A percentile compares a stretch with the other conserved stretches of the same genome.
phyloP scores from a whole-genome alignment of 2,888 invertebrate genomes.

The Trisateles emortualis region DNA sequence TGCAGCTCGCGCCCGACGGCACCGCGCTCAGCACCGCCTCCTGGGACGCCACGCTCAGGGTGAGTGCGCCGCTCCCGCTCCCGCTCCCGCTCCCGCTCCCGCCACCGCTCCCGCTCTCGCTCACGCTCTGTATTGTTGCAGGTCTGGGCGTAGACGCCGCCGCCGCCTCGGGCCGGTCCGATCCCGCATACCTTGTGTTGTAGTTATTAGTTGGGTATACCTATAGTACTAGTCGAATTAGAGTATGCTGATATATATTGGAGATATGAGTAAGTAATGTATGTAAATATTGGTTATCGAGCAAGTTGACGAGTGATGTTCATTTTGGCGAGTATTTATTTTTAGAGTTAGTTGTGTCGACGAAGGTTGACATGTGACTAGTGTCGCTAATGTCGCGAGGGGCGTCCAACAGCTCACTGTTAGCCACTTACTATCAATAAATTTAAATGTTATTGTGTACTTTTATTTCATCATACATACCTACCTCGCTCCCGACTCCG shows the following conservation, averaged over 20 bases:
- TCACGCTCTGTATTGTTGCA: too few relatives aligned
- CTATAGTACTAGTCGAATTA: constrained; percentile 41
- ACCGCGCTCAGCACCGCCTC: constrained; percentile 98
- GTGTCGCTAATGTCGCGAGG: constrained; percentile 37
- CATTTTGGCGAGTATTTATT: constrained; percentile 50
- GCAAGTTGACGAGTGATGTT: constrained; percentile 37
- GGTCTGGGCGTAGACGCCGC: too few relatives aligned
- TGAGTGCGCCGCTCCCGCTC: constrained; percentile 31
- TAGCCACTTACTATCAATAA: constrained; percentile 51
- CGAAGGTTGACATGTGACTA: constrained; percentile 29
- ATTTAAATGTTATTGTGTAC: constrained; percentile 46
- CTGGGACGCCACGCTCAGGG: constrained; percentile 90
- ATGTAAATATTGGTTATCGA: constrained; percentile 49
- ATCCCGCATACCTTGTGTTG: constrained; percentile 33
- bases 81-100: neutral
- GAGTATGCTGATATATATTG: constrained; percentile 28
- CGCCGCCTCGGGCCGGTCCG: too few relatives aligned
- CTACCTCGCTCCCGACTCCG: too few relatives aligned
- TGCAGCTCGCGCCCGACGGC: constrained; percentile 98
- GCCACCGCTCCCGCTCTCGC: too few relatives aligned
- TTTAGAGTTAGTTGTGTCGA: constrained; percentile 41
- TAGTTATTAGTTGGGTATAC: constrained; percentile 42
- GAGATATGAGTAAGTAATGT: constrained; percentile 32
- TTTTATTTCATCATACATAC: constrained; percentile 3
- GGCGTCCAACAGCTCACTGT: constrained; percentile 45